A percentile compares a stretch with the other conserved stretches of the same genome.
Evolutionary conservation across 2,888 invertebrate species (phyloP).

Genomic region (Chironomus tentans): DNA sequence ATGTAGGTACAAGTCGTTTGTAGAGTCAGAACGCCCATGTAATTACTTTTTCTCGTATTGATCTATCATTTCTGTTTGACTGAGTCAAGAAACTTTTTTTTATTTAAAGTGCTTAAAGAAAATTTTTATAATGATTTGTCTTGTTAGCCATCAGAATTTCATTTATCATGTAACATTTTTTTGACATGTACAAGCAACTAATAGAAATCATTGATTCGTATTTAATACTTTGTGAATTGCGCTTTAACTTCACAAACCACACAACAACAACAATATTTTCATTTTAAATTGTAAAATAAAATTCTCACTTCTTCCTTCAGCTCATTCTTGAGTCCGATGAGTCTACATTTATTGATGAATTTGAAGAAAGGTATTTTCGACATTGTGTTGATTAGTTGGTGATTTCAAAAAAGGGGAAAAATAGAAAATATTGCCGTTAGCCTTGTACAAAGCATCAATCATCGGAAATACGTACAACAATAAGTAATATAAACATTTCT

Average conservation of each 20-base stretch:
- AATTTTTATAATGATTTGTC: conserved; percentile 6
- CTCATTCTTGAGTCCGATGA: background rate
- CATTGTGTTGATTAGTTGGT: conserved; percentile 17
- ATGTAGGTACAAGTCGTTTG: background rate
- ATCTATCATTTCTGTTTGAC: conserved; percentile 10
- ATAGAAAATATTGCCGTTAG: background rate
- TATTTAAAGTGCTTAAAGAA: background rate
- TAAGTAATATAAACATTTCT: background rate
- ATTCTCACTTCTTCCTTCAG: background rate
- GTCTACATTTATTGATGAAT: too few species aligned
- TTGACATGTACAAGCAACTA: background rate
- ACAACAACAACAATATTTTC: background rate
- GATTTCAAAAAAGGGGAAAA: background rate
- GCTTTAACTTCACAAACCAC: background rate
- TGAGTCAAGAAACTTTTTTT: too few species aligned
- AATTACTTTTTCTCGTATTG: conserved; percentile 17
- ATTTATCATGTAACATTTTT: background rate
- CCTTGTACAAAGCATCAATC: background rate
- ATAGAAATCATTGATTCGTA: background rate
- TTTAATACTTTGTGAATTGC: background rate
- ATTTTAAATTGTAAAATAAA: too few species aligned
- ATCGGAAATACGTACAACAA: background rate
- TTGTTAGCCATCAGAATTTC: conserved; percentile 5
- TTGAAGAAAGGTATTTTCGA: background rate
- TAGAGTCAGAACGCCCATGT: conserved; percentile 13